Base-by-base conservation (phyloP, 2,113 vertebrate genomes). In the Grammomys surdaster region DNA sequence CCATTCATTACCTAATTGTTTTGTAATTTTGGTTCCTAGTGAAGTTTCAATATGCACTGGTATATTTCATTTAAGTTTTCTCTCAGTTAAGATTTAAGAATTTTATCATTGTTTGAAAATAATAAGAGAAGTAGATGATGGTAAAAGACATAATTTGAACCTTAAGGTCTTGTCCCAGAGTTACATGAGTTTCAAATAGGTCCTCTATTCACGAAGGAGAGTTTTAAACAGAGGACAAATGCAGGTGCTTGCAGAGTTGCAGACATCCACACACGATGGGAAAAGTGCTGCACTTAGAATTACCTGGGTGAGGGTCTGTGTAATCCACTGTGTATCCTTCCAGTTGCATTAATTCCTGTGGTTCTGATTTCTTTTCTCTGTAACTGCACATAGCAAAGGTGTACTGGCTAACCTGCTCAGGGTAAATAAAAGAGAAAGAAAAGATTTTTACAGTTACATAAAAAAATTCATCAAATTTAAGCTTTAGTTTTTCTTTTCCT, bases 331-430 rank as follows among this genome's bases (percentile, higher is more conserved):
- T 99, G 97, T 99, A 99, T 82, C 99, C 99, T 98, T 99, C 99
- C 58, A 99, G 98, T 96, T 99, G 99, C 99, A 99, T 99, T 97
- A 99, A 98, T 97, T 99, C 99, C 96, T 99, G 99, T 76, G 99
- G 99, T 96, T 99, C 99, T 0, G 99, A 99, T 95, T 99, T 99
- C 98, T 99, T 99, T 98, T 99, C 99, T 98, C 99, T 99, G 88
- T 99, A 99, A 98, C 99, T 99, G 98, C 99, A 99, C 99, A 99
- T 99, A 84, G 99, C 99, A 97, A 99, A 99, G 3, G 99, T 99
- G 97, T 99, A 99, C 96, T 99, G 99, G 98, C 99, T 99, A 91
- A 99, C 99, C 99, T 99, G 98, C 93, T 86, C 17, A 95, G 97
- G 95, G 96, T 97, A 96, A 98, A 76, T 91, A 97, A 82, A 11